These are phyloP conservation scores for Cheumatopsyche charites DNA, from an alignment of 1,140 invertebrate genomes.

Conservation along the genomic window DNA sequence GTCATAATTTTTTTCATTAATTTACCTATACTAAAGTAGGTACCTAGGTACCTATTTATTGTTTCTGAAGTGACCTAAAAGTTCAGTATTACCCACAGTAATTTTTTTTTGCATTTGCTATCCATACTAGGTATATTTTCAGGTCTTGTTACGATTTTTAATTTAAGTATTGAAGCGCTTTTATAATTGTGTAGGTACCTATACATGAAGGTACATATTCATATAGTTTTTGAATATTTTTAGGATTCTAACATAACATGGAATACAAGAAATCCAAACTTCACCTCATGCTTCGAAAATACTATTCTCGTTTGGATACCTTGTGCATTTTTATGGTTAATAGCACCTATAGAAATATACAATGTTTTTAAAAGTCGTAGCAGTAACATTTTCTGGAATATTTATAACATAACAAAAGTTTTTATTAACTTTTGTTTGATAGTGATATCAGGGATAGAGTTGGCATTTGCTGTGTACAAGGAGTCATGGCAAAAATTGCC, in stretches of 20 bases:
- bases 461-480: not conserved
- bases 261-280: conserved; percentile 82
- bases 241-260: conserved; percentile 78
- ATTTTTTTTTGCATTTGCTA: no score
- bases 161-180: no score
- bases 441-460: not conserved
- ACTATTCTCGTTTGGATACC: conserved; percentile 88
- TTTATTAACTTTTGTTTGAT: conserved; percentile 61
- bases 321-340: conserved; percentile 82
- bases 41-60: no score
- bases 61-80: no score
- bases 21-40: no score
- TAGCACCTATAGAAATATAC: conserved; percentile 77
- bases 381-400: conserved; percentile 81
- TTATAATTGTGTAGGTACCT: no score
- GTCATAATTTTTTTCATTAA: no score
- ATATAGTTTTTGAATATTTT: conserved; percentile 52
- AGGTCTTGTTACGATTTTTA: no score
- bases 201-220: no score
- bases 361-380: conserved; percentile 78
- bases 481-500: not conserved
- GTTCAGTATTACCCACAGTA: no score
- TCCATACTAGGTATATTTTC: no score
- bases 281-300: conserved; percentile 87
- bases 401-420: conserved; percentile 79